phyloP scores from a whole-genome alignment of 30 jellyfish, hydroid and myxozoan genomes.

The Morbakka virulenta region DNA sequence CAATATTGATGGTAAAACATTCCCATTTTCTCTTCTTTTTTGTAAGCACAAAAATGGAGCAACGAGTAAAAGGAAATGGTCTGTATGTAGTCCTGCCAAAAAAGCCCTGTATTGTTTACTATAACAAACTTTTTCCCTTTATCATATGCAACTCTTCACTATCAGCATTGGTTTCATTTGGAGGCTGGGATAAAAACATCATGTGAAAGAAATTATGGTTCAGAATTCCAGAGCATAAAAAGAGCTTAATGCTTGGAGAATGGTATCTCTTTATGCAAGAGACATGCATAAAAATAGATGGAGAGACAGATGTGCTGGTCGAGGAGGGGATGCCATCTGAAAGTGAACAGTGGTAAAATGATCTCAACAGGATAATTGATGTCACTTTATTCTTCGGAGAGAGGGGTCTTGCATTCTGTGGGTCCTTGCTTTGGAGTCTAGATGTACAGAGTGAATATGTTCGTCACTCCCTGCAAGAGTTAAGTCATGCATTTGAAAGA shows the following conservation, averaged over 20 bases:
- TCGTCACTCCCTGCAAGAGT: no score
- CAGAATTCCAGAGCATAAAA: constrained; percentile 25
- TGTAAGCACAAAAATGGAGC: no score
- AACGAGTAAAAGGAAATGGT: no score
- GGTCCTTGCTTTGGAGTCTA: constrained; percentile 31
- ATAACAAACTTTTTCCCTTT: no score
- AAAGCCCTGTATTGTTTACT: no score
- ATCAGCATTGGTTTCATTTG: constrained; percentile 24
- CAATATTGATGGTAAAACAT: no score
- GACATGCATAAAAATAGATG: constrained; percentile 2
- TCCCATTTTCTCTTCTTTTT: no score
- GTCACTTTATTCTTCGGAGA: constrained; percentile 27
- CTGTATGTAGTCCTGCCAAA: no score
- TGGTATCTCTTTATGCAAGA: constrained; percentile 29
- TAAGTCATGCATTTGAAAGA: no score
- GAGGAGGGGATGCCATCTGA: constrained; percentile 24
- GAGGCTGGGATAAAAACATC: constrained; percentile 52
- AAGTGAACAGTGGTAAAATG: constrained; percentile 30
- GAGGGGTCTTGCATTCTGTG: constrained; percentile 52
- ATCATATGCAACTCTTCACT: constrained; percentile 38
- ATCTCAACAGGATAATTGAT: constrained; percentile 26
- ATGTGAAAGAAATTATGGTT: constrained; percentile 53
- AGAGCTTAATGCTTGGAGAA: constrained; percentile 15
- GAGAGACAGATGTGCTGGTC: background rate
- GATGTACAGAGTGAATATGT: constrained; percentile 40